These are phyloP conservation scores for Pseudoips prasinana DNA, from an alignment of 2,888 invertebrate species.

Conservation along the genomic window DNA sequence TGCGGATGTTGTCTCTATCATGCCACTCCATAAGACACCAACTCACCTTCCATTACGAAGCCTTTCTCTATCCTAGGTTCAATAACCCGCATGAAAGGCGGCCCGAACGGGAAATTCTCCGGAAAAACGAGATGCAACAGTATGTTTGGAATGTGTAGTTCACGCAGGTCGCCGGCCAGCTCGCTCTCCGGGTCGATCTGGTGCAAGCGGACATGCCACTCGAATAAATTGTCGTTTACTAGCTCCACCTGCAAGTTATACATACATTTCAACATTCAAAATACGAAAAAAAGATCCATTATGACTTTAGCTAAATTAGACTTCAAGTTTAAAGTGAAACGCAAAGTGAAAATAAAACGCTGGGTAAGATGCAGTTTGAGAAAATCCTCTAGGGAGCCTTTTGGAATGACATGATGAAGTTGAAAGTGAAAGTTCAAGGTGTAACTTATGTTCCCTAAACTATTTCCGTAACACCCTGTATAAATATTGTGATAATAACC, in stretches of 20 bases:
- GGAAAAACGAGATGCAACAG: conserved; percentile 91
- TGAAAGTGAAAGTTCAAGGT: no score
- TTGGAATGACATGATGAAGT: no score
- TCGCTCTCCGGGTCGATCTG: conserved; percentile 93
- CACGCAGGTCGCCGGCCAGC: conserved; percentile 90
- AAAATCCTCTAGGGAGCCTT: no score
- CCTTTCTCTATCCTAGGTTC: conserved; percentile 91
- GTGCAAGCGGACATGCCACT: conserved; percentile 92
- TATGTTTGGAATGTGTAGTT: conserved; percentile 88
- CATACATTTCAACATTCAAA: conserved; percentile 3
- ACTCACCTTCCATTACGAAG: conserved; percentile 93
- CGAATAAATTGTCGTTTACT: conserved; percentile 92
- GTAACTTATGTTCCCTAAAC: no score
- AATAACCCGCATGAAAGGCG: conserved; percentile 92
- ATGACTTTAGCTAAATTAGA: no score
- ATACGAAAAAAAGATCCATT: neutral
- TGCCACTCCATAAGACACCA: no score
- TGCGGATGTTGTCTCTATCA: no score
- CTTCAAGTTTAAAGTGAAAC: no score
- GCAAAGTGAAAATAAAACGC: no score
- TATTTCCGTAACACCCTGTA: no score
- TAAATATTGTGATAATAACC: no score
- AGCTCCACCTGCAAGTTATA: conserved; percentile 84
- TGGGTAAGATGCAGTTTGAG: no score
- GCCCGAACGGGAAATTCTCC: conserved; percentile 94